Percentiles rank a stretch among this genome's conserved stretches.
These are phyloP conservation scores for Nylanderia fulva DNA, from an alignment of 1,140 invertebrate genomes.

Conservation along the genomic window DNA sequence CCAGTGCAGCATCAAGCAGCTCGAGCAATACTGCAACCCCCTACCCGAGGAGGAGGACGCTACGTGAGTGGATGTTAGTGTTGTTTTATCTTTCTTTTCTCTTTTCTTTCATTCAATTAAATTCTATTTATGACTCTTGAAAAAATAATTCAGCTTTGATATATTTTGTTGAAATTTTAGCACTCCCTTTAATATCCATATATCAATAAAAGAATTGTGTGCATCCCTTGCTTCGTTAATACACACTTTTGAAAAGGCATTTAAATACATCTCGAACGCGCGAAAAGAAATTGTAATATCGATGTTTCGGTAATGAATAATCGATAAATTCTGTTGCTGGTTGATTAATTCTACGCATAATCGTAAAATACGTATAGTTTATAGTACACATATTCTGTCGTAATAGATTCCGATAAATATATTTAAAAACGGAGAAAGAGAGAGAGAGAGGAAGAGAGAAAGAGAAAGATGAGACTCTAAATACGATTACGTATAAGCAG, in stretches of 20 bases:
- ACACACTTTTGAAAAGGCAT: not conserved
- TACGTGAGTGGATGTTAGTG: slow-evolving; percentile 77
- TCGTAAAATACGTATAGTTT: not conserved
- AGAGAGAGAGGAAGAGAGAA: no score
- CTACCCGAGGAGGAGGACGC: slow-evolving; percentile 41
- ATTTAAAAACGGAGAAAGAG: no score
- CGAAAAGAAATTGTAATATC: not conserved
- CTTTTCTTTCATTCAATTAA: no score
- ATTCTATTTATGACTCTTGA: not conserved
- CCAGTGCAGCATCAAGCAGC: slow-evolving; percentile 75
- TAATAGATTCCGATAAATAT: not conserved
- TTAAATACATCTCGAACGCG: not conserved
- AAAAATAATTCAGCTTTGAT: not conserved
- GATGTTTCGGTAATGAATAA: not conserved
- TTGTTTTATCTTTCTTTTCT: no score
- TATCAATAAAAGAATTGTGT: not conserved
- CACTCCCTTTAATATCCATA: not conserved
- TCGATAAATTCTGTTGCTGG: not conserved
- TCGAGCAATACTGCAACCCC: slow-evolving; percentile 80
- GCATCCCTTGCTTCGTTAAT: not conserved
- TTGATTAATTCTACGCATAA: slow-evolving; percentile 9
- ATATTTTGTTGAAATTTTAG: not conserved
- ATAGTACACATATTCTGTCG: not conserved
- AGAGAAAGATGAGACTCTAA: no score
- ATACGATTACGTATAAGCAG: slow-evolving; percentile 17